Percentiles rank a stretch among this genome's conserved stretches.
Conservation (phyloP, 2,888 invertebrate genomes). For the Troglohyphantes excavatus region DNA sequence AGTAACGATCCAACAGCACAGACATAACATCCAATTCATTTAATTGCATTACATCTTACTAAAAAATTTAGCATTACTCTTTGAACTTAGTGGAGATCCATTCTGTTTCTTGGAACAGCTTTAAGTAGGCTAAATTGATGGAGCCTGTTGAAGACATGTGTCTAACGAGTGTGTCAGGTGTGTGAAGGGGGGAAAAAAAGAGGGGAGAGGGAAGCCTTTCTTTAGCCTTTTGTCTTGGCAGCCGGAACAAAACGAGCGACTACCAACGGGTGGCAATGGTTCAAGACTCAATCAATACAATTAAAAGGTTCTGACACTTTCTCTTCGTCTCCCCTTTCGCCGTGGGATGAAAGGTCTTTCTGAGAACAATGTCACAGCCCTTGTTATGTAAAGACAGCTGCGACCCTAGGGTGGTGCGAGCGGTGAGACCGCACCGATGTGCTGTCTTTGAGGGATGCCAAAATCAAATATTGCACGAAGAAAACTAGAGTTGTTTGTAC, state of each 20-base stretch:
- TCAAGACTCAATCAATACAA: conserved; percentile 60
- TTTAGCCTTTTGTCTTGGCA: conserved; percentile 53
- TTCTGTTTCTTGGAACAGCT: neutral
- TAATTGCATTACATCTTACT: too few relatives aligned
- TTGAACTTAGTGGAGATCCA: too few relatives aligned
- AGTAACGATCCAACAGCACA: too few relatives aligned
- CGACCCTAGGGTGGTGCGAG: too few relatives aligned
- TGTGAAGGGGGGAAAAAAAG: neutral
- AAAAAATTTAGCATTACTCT: too few relatives aligned
- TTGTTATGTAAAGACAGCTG: too few relatives aligned
- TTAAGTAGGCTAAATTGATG: conserved; percentile 32
- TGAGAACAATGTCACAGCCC: neutral
- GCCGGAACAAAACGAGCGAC: neutral
- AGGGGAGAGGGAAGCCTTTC: conserved; percentile 44
- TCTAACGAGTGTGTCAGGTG: conserved; percentile 47
- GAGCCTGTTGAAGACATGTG: neutral
- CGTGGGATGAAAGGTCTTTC: conserved; percentile 10
- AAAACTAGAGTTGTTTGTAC: too few relatives aligned
- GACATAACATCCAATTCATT: too few relatives aligned
- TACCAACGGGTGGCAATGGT: conserved; percentile 33
- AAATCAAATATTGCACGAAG: too few relatives aligned
- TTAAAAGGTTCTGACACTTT: conserved; percentile 2
- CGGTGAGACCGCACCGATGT: too few relatives aligned
- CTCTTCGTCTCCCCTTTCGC: neutral
- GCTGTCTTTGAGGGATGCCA: too few relatives aligned